Conservation (phyloP, 2,888 invertebrate species). For the Lithophane semibrunnea region DNA sequence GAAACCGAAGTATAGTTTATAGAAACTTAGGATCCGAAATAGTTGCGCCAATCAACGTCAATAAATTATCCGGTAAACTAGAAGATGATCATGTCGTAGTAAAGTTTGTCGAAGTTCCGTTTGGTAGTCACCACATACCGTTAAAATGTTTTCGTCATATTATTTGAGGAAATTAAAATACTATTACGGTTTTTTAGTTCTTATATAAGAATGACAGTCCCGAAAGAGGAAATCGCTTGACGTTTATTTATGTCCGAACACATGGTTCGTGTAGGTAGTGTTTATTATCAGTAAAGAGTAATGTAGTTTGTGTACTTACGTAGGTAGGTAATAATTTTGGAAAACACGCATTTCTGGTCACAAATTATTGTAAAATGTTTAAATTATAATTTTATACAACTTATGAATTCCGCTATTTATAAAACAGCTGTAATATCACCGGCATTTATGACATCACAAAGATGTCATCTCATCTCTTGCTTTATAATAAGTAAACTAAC, state of each 20-base stretch:
- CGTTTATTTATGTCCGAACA: slow-evolving; percentile 9
- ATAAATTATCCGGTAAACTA: neutral
- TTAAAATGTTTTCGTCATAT: neutral
- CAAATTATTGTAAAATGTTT: neutral
- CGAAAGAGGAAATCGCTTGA: slow-evolving; percentile 32
- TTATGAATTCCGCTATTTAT: neutral
- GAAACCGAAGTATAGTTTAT: neutral
- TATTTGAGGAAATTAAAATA: slow-evolving; percentile 16
- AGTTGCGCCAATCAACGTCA: neutral
- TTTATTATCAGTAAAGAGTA: slow-evolving; percentile 6
- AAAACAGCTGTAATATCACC: neutral
- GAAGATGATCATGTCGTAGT: too few relatives aligned
- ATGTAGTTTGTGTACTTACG: neutral
- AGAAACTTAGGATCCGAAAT: neutral
- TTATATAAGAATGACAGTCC: neutral
- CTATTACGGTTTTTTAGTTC: slow-evolving; percentile 12
- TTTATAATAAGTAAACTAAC: neutral
- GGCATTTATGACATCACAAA: neutral
- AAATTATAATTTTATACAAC: neutral
- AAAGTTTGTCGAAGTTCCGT: too few relatives aligned
- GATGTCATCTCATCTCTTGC: too few relatives aligned
- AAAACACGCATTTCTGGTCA: slow-evolving; percentile 2
- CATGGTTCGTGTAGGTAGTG: slow-evolving; percentile 13
- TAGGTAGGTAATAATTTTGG: neutral
- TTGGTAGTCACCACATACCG: too few relatives aligned